Percentiles rank a stretch among this genome's conserved stretches.
These are phyloP conservation scores for Apotomis capreana DNA, from an alignment of 2,888 invertebrate species.

Conservation along the genomic window DNA sequence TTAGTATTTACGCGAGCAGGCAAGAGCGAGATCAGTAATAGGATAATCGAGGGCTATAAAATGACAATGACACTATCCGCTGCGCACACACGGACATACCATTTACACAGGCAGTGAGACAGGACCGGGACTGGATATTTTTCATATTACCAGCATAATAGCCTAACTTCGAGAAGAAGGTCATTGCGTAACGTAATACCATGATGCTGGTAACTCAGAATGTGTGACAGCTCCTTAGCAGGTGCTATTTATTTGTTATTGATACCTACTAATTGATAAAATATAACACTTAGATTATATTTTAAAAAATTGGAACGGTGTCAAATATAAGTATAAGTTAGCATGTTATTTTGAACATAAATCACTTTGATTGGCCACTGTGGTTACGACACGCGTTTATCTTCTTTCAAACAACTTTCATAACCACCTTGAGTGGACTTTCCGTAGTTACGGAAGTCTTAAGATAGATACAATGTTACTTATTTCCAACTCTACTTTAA, in stretches of 20 bases:
- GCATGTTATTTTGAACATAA: no score
- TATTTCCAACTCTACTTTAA: no score
- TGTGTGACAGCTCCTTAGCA: neutral
- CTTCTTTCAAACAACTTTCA: no score
- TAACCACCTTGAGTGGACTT: no score
- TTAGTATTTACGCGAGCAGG: slow-evolving; percentile 35
- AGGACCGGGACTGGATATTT: slow-evolving; percentile 24
- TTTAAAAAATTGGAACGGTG: no score
- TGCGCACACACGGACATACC: slow-evolving; percentile 38
- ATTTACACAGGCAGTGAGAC: slow-evolving; percentile 33
- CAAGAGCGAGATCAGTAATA: slow-evolving; percentile 57
- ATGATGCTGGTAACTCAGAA: slow-evolving; percentile 1
- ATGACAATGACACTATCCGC: slow-evolving; percentile 47
- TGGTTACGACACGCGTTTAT: no score
- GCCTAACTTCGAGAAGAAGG: slow-evolving; percentile 39
- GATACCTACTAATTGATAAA: no score
- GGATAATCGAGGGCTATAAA: slow-evolving; percentile 66
- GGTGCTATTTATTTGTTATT: neutral
- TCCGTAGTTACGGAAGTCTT: no score
- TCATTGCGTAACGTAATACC: slow-evolving; percentile 11
- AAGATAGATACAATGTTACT: no score
- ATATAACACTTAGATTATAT: no score
- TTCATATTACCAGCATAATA: slow-evolving; percentile 20
- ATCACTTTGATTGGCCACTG: no score
- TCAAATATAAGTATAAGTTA: no score